A percentile compares a stretch with the other conserved stretches of the same genome.
These are phyloP conservation scores for Garrulus glandarius DNA, from an alignment of 2,797 vertebrate genomes.

Conservation along the genomic window DNA sequence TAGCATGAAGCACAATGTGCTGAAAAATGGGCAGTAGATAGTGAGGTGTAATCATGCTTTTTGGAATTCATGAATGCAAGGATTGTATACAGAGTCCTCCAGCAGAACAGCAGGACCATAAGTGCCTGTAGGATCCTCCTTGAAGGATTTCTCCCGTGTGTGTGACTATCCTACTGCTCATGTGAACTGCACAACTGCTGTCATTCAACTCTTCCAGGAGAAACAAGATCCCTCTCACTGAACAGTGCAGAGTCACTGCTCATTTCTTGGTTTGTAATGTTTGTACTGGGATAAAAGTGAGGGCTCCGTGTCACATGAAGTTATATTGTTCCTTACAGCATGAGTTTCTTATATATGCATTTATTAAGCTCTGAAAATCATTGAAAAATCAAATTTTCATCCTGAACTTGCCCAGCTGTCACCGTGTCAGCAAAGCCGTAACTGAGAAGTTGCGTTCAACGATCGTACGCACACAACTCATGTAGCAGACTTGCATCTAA, in stretches of 20 bases:
- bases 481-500: neutral
- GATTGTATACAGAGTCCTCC: neutral
- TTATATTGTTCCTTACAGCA: neutral
- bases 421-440: neutral
- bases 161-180: neutral
- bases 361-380: neutral
- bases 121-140: neutral
- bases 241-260: neutral
- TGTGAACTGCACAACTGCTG: neutral
- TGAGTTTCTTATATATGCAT: neutral
- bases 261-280: neutral
- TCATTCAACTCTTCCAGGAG: neutral
- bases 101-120: neutral
- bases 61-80: neutral
- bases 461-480: neutral
- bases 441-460: neutral
- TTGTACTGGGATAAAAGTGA: neutral
- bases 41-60: neutral
- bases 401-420: neutral
- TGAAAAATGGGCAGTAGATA: neutral
- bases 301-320: neutral
- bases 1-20: neutral
- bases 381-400: neutral
- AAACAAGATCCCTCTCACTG: neutral
- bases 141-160: neutral